Base-by-base conservation (phyloP, 2,113 vertebrate genomes). In the Coptodon rendalli region DNA sequence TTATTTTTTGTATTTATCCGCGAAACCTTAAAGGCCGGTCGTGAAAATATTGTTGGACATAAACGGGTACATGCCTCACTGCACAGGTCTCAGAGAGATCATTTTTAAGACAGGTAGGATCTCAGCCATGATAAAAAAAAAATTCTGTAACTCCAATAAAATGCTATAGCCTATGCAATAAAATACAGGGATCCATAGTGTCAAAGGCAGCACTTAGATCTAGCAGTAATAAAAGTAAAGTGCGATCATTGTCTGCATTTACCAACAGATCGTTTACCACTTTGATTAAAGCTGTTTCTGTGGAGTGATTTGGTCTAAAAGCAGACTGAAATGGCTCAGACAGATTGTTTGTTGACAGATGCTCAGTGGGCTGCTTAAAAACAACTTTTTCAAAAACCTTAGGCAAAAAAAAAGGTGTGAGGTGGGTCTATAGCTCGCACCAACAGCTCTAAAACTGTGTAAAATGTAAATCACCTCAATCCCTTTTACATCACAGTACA, bases 401-500 rank as follows among this genome's bases (percentile, higher is more conserved):
- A 10, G 52, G 10, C 53, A 2, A 54, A 10, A 54, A 54, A 54
- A 22, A 22, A 2, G 52, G n/a, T 6, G 52, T 54, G 52, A 54
- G n/a, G 0, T 53, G 50, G 50, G 50, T 53, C 0, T 1, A 53
- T 53, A n/a, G 19, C 52, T 54, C 52, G 2, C 52, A 54, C 10
- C 5, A 2, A 54, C 52, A 56, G 54, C 54, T 56, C 22, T 29
- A 31, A 31, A 61, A 0, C 57, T 59, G 56, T 61, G 8, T 59
- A 0, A 61, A 61, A 61, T 4, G 3, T 9, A 61, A 17, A 61
- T 61, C 27, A 31, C 1, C 57, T 31, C 27, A 31, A 17, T 9
- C 27, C 14, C 0, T 0, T 59, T 2, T 17, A 9, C 0, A 31
- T 0, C 0, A 61, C 27, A 31, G 27, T 0, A 31, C 57, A 61